phyloP scores from a whole-genome alignment of 2,888 invertebrate species.

The Bugulina stolonifera region DNA sequence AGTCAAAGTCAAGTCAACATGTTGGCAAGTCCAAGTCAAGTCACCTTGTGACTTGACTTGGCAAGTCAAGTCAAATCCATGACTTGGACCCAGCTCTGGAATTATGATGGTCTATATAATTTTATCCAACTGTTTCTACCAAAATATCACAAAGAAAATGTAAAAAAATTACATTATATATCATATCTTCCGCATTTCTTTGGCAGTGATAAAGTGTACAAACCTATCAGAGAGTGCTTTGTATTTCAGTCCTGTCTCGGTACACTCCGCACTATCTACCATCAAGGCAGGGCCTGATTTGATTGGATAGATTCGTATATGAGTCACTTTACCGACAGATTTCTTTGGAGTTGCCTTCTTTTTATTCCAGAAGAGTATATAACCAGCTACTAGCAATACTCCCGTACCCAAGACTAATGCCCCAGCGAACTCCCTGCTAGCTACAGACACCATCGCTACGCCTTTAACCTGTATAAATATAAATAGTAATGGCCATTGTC shows the following conservation, averaged over 20 bases:
- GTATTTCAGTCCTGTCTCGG: slow-evolving; percentile 34
- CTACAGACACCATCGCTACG: background rate
- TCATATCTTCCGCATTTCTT: too few species aligned
- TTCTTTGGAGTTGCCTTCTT: slow-evolving; percentile 32
- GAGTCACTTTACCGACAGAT: slow-evolving; percentile 36
- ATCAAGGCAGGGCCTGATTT: slow-evolving; percentile 38
- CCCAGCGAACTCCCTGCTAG: background rate
- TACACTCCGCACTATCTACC: slow-evolving; percentile 34
- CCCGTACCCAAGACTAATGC: background rate
- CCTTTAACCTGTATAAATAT: too few species aligned
- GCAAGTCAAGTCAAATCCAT: too few species aligned
- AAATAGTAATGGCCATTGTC: too few species aligned
- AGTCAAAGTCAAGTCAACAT: too few species aligned
- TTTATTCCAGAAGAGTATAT: background rate
- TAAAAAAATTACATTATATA: too few species aligned
- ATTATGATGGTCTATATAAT: too few species aligned
- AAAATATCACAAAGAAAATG: too few species aligned
- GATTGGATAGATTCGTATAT: slow-evolving; percentile 38
- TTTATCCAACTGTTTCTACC: too few species aligned
- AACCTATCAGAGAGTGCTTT: slow-evolving; percentile 38
- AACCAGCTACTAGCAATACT: background rate
- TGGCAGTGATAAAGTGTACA: background rate
- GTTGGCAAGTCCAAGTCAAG: too few species aligned
- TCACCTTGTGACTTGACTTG: too few species aligned
- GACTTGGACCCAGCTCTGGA: too few species aligned